Conservation (phyloP, 2,888 invertebrate genomes). For the Leptopilina syphax region DNA sequence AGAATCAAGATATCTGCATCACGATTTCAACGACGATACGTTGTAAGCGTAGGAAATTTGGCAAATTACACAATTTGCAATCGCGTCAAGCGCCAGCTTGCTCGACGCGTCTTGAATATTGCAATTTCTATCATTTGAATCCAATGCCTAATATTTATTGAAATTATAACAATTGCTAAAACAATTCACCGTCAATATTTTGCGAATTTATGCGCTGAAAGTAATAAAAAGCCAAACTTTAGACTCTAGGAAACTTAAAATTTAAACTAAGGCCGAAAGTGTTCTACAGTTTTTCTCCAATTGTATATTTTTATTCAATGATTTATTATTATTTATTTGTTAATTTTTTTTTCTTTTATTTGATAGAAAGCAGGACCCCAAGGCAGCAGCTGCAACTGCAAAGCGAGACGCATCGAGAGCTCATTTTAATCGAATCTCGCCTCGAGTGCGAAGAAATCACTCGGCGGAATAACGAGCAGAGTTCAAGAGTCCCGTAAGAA, state of each 20-base stretch:
- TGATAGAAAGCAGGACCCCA: neutral
- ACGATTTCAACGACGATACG: constrained; percentile 17
- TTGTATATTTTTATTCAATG: too few relatives aligned
- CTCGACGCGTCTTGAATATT: neutral
- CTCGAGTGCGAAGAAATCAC: constrained; percentile 52
- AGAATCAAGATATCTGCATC: constrained; percentile 27
- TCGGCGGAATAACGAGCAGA: constrained; percentile 51
- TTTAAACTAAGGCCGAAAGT: too few relatives aligned
- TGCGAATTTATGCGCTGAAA: neutral
- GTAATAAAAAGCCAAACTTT: too few relatives aligned
- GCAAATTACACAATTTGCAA: constrained; percentile 19
- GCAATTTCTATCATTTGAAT: constrained; percentile 10
- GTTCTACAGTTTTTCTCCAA: too few relatives aligned
- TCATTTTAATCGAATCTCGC: constrained; percentile 53
- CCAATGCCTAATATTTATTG: neutral
- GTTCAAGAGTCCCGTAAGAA: constrained; percentile 43
- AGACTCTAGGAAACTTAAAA: too few relatives aligned
- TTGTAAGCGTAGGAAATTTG: constrained; percentile 12
- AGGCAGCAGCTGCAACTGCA: constrained; percentile 35
- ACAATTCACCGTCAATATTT: neutral
- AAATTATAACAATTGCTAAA: constrained; percentile 1
- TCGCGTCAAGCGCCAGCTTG: constrained; percentile 3
- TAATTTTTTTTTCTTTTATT: too few relatives aligned
- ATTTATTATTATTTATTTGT: too few relatives aligned
- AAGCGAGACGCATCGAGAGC: constrained; percentile 46